phyloP scores from a whole-genome alignment of 2,113 vertebrate species.

The Paralichthys olivaceus region DNA sequence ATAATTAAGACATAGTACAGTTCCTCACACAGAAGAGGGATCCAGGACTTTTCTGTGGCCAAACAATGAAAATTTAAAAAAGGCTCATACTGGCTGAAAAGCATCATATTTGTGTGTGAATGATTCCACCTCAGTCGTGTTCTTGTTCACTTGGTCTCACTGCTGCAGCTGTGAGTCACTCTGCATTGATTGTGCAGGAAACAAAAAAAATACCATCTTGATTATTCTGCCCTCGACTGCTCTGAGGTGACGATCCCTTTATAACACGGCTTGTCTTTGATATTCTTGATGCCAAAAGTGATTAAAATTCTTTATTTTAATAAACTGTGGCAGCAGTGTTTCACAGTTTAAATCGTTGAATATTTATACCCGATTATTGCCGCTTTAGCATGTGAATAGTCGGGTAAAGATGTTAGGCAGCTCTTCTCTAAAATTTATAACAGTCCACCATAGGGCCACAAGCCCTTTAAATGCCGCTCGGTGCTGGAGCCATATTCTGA shows the following conservation, averaged over 20 bases:
- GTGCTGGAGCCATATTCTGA: conserved; percentile 73
- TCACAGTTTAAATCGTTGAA: conserved; percentile 38
- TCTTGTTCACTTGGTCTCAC: conserved; percentile 14
- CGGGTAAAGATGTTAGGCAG: conserved; percentile 48
- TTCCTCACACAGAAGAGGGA: conserved; percentile 59
- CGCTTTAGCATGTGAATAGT: conserved; percentile 52
- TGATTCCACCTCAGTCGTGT: conserved; percentile 16
- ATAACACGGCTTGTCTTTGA: conserved; percentile 43
- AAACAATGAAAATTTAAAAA: conserved; percentile 54
- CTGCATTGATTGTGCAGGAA: conserved; percentile 61
- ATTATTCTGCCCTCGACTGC: conserved; percentile 46
- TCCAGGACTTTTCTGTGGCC: conserved; percentile 51
- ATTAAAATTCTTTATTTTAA: conserved; percentile 56
- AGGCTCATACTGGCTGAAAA: conserved; percentile 4
- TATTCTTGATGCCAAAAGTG: conserved; percentile 56
- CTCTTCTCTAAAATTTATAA: conserved; percentile 70
- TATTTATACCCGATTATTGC: conserved; percentile 53
- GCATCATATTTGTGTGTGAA: conserved; percentile 4
- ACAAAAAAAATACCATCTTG: conserved; percentile 60
- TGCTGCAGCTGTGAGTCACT: conserved; percentile 8
- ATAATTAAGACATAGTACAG: conserved; percentile 83
- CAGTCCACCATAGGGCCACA: conserved; percentile 69
- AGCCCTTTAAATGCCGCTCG: conserved; percentile 60
- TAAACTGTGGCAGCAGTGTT: conserved; percentile 40
- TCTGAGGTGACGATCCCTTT: conserved; percentile 41